These are phyloP conservation scores for Helostoma temminkii DNA, from an alignment of 2,797 vertebrate genomes.

Conservation along the genomic window DNA sequence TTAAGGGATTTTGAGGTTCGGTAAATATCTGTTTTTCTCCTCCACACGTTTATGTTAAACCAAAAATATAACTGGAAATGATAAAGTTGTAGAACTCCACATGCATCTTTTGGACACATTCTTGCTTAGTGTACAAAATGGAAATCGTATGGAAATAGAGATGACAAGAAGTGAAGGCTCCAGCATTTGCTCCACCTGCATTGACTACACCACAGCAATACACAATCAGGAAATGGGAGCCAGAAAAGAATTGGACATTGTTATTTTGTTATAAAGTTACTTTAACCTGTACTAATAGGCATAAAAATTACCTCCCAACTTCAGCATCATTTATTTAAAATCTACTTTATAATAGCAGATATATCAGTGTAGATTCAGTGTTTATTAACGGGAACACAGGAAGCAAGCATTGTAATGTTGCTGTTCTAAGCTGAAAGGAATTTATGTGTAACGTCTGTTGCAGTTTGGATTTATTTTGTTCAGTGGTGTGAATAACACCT, in stretches of 20 bases:
- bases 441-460: not conserved
- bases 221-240: not conserved
- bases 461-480: not conserved
- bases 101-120: conserved; percentile 27
- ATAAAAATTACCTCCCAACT: not conserved
- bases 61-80: conserved; percentile 19
- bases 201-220: conserved; percentile 19
- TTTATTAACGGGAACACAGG: not conserved
- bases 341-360: not conserved
- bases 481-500: conserved; percentile 3
- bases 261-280: not conserved
- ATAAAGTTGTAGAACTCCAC: not conserved
- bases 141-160: conserved; percentile 48
- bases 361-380: not conserved
- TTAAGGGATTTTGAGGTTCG: conserved; percentile 20
- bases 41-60: conserved; percentile 17
- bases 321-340: not conserved
- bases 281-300: not conserved
- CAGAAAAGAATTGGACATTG: not conserved
- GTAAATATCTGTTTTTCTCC: conserved; percentile 5
- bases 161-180: conserved; percentile 21
- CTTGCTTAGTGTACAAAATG: conserved; percentile 46
- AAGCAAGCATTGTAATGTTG: conserved; percentile 1
- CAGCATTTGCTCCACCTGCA: conserved; percentile 37
- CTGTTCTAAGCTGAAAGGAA: conserved; percentile 1